Percentiles rank a stretch among this genome's conserved stretches.
These are phyloP conservation scores for Tanypteryx hageni DNA, from an alignment of 2,888 invertebrate genomes.

Conservation along the genomic window DNA sequence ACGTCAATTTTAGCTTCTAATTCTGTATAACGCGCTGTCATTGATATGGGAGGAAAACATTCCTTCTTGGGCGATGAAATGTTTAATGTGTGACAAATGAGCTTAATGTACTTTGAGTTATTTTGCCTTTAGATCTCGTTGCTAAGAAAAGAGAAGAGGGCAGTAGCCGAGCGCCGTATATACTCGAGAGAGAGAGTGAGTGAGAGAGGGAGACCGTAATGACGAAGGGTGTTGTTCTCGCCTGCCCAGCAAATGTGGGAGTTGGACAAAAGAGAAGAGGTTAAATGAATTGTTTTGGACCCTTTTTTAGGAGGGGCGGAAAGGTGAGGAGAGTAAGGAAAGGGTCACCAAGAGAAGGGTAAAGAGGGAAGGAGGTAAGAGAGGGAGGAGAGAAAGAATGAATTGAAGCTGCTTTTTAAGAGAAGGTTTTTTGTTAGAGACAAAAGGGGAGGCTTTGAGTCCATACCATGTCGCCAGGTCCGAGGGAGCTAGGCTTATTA, in stretches of 20 bases:
- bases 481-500: neutral
- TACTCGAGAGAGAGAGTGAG: neutral
- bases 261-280: neutral
- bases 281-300: constrained; percentile 16
- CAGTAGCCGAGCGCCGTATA: neutral
- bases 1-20: too few species aligned
- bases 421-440: constrained; percentile 31
- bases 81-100: neutral
- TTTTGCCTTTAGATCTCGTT: neutral
- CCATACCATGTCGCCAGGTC: too few species aligned
- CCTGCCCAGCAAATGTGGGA: neutral
- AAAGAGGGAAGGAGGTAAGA: too few species aligned
- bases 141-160: neutral
- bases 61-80: too few species aligned
- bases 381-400: neutral
- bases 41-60: too few species aligned
- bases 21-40: too few species aligned
- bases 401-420: constrained; percentile 31
- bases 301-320: neutral
- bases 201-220: neutral
- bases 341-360: too few species aligned
- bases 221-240: neutral
- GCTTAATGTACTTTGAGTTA: neutral
- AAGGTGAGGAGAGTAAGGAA: constrained; percentile 20
- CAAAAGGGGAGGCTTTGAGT: constrained; percentile 22